These are phyloP conservation scores for Tenthredo amoena DNA, from an alignment of 2,888 invertebrate species.

Conservation along the genomic window DNA sequence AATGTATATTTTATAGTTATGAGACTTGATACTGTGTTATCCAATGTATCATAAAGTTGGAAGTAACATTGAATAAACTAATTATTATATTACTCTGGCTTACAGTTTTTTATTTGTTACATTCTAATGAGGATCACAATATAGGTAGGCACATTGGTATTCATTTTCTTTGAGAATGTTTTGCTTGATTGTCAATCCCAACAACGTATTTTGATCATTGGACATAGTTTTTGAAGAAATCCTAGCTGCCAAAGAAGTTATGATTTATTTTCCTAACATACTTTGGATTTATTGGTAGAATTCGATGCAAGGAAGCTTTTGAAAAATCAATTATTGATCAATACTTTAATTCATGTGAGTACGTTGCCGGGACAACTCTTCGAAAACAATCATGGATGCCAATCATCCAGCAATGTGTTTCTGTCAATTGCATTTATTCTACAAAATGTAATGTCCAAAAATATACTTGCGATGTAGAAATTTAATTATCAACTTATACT, in stretches of 20 bases:
- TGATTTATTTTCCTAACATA: background rate
- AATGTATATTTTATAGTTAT: slow-evolving; percentile 9
- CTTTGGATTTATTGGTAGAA: background rate
- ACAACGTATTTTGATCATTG: background rate
- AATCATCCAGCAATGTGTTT: slow-evolving; percentile 63
- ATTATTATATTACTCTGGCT: slow-evolving; percentile 11
- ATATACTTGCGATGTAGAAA: slow-evolving; percentile 46
- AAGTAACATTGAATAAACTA: slow-evolving; percentile 29
- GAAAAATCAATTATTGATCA: slow-evolving; percentile 46
- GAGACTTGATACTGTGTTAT: slow-evolving; percentile 16
- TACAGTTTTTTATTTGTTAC: background rate
- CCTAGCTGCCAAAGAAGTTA: background rate
- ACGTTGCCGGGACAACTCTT: slow-evolving; percentile 68
- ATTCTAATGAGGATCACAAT: background rate
- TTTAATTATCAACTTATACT: slow-evolving; percentile 34
- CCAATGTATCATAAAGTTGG: slow-evolving; percentile 19
- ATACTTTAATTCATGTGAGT: slow-evolving; percentile 9
- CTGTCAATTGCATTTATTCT: slow-evolving; percentile 54
- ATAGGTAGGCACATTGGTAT: background rate
- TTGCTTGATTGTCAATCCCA: background rate
- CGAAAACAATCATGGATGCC: slow-evolving; percentile 73
- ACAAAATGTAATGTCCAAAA: slow-evolving; percentile 51
- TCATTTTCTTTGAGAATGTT: background rate
- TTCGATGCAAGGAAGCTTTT: background rate
- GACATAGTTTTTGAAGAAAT: background rate